A percentile compares a stretch with the other conserved stretches of the same genome.
Evolutionary conservation across 2,797 vertebrate species (phyloP).

Genomic region (Melanotaenia maccullochi): DNA sequence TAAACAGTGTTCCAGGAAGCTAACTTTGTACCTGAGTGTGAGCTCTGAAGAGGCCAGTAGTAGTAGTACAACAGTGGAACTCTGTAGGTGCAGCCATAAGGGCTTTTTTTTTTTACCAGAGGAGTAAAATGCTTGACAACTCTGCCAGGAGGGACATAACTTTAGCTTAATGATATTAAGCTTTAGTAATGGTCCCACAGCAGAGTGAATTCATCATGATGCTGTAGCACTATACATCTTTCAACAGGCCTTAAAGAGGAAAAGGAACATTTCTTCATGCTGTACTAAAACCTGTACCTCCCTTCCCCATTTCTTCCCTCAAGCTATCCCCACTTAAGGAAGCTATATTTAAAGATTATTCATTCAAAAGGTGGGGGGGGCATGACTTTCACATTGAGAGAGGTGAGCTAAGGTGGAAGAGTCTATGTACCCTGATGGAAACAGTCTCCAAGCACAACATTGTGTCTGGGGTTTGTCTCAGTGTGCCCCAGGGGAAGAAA

Average conservation of each 20-base stretch:
- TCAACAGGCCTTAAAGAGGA: constrained; percentile 67
- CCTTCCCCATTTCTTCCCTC: constrained; percentile 41
- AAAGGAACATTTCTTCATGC: constrained; percentile 62
- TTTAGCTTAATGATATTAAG: constrained; percentile 79
- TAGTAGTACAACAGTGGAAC: constrained; percentile 2
- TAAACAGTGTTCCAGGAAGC: neutral
- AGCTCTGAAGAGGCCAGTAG: neutral
- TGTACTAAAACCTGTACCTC: constrained; percentile 50
- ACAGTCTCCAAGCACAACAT: constrained; percentile 54
- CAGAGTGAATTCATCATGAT: constrained; percentile 69
- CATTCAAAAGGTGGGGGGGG: constrained; percentile 15
- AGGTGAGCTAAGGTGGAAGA: constrained; percentile 39
- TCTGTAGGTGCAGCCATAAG: constrained; percentile 27
- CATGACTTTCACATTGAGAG: constrained; percentile 50
- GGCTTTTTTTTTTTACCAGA: constrained; percentile 63
- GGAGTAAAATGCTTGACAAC: constrained; percentile 57
- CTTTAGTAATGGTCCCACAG: constrained; percentile 67
- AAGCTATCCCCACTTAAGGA: constrained; percentile 65
- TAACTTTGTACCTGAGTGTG: neutral
- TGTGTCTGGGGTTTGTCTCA: constrained; percentile 51
- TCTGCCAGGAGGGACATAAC: constrained; percentile 55
- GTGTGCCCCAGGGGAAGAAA: constrained; percentile 46
- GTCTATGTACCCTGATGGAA: constrained; percentile 28
- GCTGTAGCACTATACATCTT: constrained; percentile 70
- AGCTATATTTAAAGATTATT: constrained; percentile 65